Conservation (phyloP, 1,140 invertebrate genomes). For the Ostrea edulis region DNA sequence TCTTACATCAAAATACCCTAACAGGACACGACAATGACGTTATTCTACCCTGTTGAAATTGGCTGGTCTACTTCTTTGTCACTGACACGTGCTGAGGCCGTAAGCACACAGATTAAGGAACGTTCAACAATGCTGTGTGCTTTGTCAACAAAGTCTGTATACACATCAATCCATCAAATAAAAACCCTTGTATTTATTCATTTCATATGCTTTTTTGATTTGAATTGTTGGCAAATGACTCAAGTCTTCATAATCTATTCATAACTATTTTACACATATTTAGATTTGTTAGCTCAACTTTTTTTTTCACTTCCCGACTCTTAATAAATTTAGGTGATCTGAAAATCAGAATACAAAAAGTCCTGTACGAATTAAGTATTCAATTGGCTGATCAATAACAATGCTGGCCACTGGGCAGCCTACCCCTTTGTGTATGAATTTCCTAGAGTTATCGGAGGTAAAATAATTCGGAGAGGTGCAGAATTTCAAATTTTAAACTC, state of each 20-base stretch:
- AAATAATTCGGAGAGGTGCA: too few species aligned
- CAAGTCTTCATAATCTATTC: neutral
- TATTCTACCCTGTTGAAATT: slow-evolving; percentile 13
- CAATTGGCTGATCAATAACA: too few species aligned
- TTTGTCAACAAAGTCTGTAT: slow-evolving; percentile 9
- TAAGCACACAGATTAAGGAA: neutral
- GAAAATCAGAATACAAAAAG: too few species aligned
- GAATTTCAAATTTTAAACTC: too few species aligned
- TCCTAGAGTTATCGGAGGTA: too few species aligned
- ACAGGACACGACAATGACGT: slow-evolving; percentile 1
- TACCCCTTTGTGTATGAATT: too few species aligned
- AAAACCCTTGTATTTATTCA: slow-evolving; percentile 15
- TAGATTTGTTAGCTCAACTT: neutral
- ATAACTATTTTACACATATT: neutral
- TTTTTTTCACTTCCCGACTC: neutral
- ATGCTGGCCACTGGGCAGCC: too few species aligned
- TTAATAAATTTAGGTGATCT: too few species aligned
- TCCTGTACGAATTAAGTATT: too few species aligned
- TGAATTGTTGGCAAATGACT: neutral
- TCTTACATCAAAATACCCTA: neutral
- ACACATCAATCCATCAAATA: slow-evolving; percentile 9
- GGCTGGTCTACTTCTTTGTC: neutral
- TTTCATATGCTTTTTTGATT: neutral
- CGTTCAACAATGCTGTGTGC: neutral
- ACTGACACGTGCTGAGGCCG: slow-evolving; percentile 8